phyloP scores from a whole-genome alignment of 2,888 invertebrate species.

The Melangyna quadrimaculata region DNA sequence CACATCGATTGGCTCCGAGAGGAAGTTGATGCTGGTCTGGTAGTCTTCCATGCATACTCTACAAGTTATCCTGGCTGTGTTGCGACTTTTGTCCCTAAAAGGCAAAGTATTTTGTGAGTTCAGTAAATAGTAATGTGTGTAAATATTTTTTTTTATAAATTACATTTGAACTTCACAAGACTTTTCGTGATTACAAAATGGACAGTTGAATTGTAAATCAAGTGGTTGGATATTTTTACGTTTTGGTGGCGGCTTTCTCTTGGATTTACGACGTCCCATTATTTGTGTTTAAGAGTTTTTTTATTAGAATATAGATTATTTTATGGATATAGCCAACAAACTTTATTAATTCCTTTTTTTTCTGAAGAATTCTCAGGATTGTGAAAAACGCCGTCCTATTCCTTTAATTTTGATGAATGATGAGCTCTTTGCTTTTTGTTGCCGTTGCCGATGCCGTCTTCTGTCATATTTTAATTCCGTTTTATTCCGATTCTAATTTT shows the following conservation, averaged over 20 bases:
- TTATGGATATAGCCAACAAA: background rate
- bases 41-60: slow-evolving; percentile 98
- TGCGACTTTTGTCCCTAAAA: slow-evolving; percentile 94
- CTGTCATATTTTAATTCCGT: no score
- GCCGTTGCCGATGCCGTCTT: no score
- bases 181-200: slow-evolving; percentile 99
- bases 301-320: background rate
- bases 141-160: slow-evolving; percentile 78
- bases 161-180: slow-evolving; percentile 99
- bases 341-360: background rate
- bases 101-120: background rate
- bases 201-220: slow-evolving; percentile 98
- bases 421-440: no score
- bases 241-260: slow-evolving; percentile 98
- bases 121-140: background rate
- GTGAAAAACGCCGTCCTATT: background rate
- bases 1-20: slow-evolving; percentile 98
- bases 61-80: slow-evolving; percentile 96
- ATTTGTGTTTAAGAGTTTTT: slow-evolving; percentile 72
- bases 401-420: background rate
- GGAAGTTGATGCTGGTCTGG: slow-evolving; percentile 96
- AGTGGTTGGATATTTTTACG: slow-evolving; percentile 95
- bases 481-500: no score
- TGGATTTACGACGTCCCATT: slow-evolving; percentile 98
- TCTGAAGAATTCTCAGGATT: background rate